Evolutionary conservation across 2,797 vertebrate species (phyloP), one percentile per base, ranked within the genome.

Genomic region (Gymnodraco acuticeps): DNA sequence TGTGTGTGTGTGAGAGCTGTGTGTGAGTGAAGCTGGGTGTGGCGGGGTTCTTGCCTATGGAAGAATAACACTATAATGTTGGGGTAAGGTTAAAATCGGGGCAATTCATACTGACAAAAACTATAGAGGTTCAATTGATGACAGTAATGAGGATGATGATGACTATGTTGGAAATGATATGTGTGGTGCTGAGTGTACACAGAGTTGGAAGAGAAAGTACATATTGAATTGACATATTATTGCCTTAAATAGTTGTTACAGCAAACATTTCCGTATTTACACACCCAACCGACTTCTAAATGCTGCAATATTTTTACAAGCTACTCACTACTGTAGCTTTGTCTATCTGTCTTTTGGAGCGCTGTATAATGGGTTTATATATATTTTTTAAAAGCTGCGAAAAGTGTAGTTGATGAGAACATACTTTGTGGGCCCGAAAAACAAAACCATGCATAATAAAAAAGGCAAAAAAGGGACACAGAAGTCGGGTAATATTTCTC

Each of bases 31-130:
- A 27, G 54, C 47, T 60, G 79, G 62, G 70, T 48, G 66, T 50
- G 56, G 69, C 2, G 1, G 20, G 56, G 48, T 51, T 62, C 33
- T 73, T 41, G 77, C 70, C 75, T 77, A 71, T 74, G 71, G 71
- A 83, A 80, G 69, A 82, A 82, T 66, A 87, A 73, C 55, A 78
- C 53, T 41, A 70, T 73, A 80, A 75, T 78, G 31, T 20, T 16
- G 38, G 64, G 74, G 48, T 77, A 64, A 61, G 65, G 64, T 41
- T 33, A 50, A 61, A 31, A 66, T 66, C 33, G 14, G 42, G 12
- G 45, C 73, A 64, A 84, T 75, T 84, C 47, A 70, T 61, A 16
- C 64, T 33, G 78, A 64, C 50, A 72, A 27, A 73, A 20, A 76
- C 75, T 73, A 60, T 9, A n/a, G 61, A 14, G 70, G 65, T 78